Evolutionary conservation across 1,140 invertebrate genomes (phyloP).

Genomic region (Leptinotarsa texana): DNA sequence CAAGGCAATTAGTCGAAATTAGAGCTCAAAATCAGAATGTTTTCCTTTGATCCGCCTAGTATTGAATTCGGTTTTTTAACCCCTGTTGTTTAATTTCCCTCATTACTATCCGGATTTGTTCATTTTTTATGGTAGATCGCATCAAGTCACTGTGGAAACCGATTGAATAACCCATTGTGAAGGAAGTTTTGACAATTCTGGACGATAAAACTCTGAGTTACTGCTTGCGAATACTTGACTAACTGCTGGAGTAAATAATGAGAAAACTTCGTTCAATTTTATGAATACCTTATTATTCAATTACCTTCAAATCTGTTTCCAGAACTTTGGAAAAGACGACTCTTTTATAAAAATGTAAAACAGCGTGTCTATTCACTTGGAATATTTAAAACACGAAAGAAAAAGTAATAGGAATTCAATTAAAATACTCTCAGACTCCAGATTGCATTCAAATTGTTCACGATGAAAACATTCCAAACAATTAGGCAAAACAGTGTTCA

Average conservation of each 20-base stretch:
- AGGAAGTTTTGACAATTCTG: too few species aligned
- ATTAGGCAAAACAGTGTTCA: constrained; percentile 31
- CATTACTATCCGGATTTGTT: too few species aligned
- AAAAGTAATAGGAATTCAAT: constrained; percentile 35
- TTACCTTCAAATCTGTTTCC: constrained; percentile 9
- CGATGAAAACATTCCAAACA: constrained; percentile 31
- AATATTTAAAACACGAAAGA: constrained; percentile 26
- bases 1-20: too few species aligned
- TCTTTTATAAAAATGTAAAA: constrained; percentile 14
- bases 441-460: constrained; percentile 30
- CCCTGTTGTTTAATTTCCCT: too few species aligned
- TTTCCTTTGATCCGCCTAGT: too few species aligned
- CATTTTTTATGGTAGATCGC: too few species aligned
- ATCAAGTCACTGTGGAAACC: too few species aligned
- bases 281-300: constrained; percentile 9
- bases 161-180: too few species aligned
- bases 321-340: constrained; percentile 12
- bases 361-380: background rate
- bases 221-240: background rate
- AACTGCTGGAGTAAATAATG: background rate
- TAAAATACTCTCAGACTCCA: constrained; percentile 30
- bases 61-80: too few species aligned
- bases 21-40: too few species aligned
- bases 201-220: too few species aligned
- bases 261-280: constrained; percentile 1